Base-by-base conservation (phyloP, 2,888 invertebrate species). In the Epinotia brunnichana region DNA sequence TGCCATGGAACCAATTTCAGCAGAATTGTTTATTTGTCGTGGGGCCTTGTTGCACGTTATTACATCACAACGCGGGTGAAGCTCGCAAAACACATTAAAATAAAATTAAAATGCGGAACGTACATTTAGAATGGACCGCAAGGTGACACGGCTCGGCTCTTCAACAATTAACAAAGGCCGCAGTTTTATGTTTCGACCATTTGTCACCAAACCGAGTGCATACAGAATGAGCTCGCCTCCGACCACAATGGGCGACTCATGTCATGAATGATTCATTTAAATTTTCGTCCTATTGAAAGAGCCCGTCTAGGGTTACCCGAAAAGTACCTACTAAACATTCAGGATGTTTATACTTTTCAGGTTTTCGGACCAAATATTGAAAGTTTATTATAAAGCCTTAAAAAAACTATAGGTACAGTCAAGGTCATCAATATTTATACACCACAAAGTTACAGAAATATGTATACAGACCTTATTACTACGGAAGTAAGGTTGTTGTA, bases 261-360 rank as follows among this genome's bases (percentile, higher is more conserved):
- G 77, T 75, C 75, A 78, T 80, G 77, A 78, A 81, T 83, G 75
- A 81, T 82, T 82, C 81, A 84, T 82, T 82, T 72, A 77, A 76
- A 81, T 78, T 77, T 75, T 76, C 77, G 74, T 73, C 73, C 73
- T 51, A 73, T 71, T 77, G 76, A 79, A 77, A 74, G 77, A 75
- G 61, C 21, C 35, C 21, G 21, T 24, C 21, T 24, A 24, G 21
- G 21, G 57, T 57, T 57, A 15, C 57, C 29, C 7, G 13, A 29
- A 2, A n/a, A 7, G n/a, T 7, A n/a, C n/a, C n/a, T n/a, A n/a
- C n/a, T n/a, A n/a, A n/a, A n/a, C n/a, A n/a, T n/a, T n/a, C n/a
- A n/a, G 29, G 9, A 15, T 29, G 15, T n/a, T 5, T 4, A 7
- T 13, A 24, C 7, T 56, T 56, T 7, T 29, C 13, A 13, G 54